phyloP scores from a whole-genome alignment of 2,888 invertebrate species.

The Eumerus sabulonum region DNA sequence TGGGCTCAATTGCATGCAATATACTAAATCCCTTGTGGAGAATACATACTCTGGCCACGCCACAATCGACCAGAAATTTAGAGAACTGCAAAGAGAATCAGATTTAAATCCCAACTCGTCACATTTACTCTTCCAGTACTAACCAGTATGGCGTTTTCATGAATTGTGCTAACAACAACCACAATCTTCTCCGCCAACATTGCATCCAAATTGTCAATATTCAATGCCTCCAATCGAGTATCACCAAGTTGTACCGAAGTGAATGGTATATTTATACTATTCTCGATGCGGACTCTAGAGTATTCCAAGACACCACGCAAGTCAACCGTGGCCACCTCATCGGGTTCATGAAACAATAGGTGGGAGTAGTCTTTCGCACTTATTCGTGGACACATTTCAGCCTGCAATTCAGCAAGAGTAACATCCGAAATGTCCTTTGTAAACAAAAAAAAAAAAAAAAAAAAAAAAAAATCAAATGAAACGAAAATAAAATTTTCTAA shows the following conservation, averaged over 20 bases:
- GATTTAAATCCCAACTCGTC: too few relatives aligned
- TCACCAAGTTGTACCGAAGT: conserved; percentile 87
- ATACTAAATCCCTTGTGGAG: conserved; percentile 93
- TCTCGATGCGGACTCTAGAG: conserved; percentile 87
- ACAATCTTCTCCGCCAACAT: conserved; percentile 84
- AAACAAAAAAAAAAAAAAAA: conserved; percentile 69
- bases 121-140: conserved; percentile 71
- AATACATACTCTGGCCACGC: conserved; percentile 88
- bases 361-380: conserved; percentile 91
- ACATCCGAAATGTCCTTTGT: conserved; percentile 82
- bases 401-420: conserved; percentile 84
- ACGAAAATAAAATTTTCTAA: too few relatives aligned
- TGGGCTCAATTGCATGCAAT: conserved; percentile 84
- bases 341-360: conserved; percentile 82
- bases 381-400: conserved; percentile 89
- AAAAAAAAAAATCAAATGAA: background rate
- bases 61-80: conserved; percentile 88
- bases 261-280: conserved; percentile 94
- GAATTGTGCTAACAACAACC: conserved; percentile 88
- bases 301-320: conserved; percentile 82
- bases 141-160: conserved; percentile 88
- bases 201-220: conserved; percentile 82
- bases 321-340: conserved; percentile 84
- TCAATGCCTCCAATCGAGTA: conserved; percentile 85
- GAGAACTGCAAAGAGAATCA: conserved; percentile 85